These are phyloP conservation scores for Sebastes flavidus DNA, from an alignment of 2,797 vertebrate species.

Conservation along the genomic window DNA sequence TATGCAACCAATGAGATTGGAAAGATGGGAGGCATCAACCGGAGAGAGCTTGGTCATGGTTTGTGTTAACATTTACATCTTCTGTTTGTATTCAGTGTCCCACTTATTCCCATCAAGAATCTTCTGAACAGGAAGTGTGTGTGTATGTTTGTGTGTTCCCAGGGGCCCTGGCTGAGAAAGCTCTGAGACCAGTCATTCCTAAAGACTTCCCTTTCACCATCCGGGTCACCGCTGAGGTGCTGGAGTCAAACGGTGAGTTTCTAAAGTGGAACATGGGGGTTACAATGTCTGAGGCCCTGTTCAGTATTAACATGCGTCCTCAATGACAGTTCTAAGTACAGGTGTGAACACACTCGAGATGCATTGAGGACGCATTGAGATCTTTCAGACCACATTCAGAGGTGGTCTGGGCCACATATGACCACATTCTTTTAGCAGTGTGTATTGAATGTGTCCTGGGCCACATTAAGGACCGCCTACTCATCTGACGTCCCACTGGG, in stretches of 20 bases:
- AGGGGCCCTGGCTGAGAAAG: conserved; percentile 96
- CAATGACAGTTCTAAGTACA: too few species aligned
- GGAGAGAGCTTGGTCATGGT: conserved; percentile 97
- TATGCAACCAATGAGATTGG: conserved; percentile 98
- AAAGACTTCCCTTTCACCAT: conserved; percentile 97
- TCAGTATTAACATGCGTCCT: too few species aligned
- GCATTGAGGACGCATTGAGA: too few species aligned
- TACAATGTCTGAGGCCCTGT: background rate
- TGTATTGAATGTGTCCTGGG: too few species aligned
- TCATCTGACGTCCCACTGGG: too few species aligned
- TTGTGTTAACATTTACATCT: conserved; percentile 50
- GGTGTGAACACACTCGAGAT: too few species aligned
- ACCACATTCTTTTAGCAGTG: too few species aligned
- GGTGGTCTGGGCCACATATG: too few species aligned
- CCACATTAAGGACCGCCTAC: too few species aligned
- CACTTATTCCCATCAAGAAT: background rate
- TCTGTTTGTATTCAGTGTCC: background rate
- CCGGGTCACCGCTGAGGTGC: conserved; percentile 95
- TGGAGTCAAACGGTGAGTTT: conserved; percentile 93
- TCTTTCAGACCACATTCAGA: too few species aligned
- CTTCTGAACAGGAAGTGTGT: background rate
- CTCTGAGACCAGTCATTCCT: conserved; percentile 92
- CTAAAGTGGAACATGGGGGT: background rate
- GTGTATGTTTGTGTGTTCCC: conserved; percentile 13
- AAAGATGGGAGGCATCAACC: conserved; percentile 89